Conservation (phyloP, 30 jellyfish, hydroid and myxozoan genomes). For the Aurelia aurita region DNA sequence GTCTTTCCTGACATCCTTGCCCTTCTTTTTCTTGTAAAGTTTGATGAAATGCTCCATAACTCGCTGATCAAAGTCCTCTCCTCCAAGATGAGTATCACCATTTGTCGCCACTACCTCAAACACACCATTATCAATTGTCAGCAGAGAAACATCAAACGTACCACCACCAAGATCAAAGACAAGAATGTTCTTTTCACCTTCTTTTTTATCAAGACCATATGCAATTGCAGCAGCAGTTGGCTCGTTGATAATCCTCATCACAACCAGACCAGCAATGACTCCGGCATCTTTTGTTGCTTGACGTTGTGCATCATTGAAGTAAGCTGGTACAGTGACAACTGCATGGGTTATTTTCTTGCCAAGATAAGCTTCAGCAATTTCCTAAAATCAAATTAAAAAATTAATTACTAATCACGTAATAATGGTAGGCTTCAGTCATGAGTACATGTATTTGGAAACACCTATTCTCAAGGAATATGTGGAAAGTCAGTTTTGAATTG, state of each 20-base stretch:
- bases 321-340: slow-evolving; percentile 99
- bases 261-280: slow-evolving; percentile 97
- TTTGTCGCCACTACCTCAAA: slow-evolving; percentile 99
- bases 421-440: no score
- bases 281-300: slow-evolving; percentile 99
- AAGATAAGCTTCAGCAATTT: slow-evolving; percentile 98
- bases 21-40: slow-evolving; percentile 96
- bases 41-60: slow-evolving; percentile 99
- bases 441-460: neutral
- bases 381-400: slow-evolving; percentile 50
- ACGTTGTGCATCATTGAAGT: slow-evolving; percentile 99
- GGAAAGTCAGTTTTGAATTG: slow-evolving; percentile 52
- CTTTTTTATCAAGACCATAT: slow-evolving; percentile 98
- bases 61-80: slow-evolving; percentile 99
- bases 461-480: neutral
- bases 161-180: slow-evolving; percentile 99
- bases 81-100: slow-evolving; percentile 99
- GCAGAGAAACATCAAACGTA: slow-evolving; percentile 98
- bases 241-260: slow-evolving; percentile 99
- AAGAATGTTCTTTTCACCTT: slow-evolving; percentile 98
- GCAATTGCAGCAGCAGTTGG: slow-evolving; percentile 99
- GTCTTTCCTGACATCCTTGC: slow-evolving; percentile 97
- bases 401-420: neutral
- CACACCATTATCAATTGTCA: slow-evolving; percentile 99
- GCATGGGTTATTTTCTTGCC: slow-evolving; percentile 99